Evolutionary conservation across 1,140 invertebrate species (phyloP).

Genomic region (Drosophila sp.): DNA sequence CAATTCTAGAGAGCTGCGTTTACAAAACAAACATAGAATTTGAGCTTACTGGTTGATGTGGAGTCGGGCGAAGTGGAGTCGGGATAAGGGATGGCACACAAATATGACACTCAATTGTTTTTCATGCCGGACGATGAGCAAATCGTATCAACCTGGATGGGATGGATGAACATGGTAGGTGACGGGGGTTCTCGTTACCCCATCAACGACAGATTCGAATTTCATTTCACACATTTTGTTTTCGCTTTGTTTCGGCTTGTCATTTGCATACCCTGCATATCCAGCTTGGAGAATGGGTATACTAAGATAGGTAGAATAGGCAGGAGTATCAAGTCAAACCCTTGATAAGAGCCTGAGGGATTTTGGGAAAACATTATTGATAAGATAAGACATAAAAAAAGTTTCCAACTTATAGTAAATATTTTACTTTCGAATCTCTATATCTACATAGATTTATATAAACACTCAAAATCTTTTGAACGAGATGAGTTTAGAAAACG

Average conservation of each 20-base stretch:
- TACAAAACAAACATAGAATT: conserved; percentile 57
- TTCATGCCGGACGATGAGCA: conserved; percentile 44
- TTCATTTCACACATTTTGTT: conserved; percentile 72
- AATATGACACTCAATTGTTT: conserved; percentile 78
- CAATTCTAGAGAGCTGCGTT: conserved; percentile 39
- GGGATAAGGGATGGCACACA: conserved; percentile 40
- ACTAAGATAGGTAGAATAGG: too few relatives aligned
- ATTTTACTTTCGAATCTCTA: too few relatives aligned
- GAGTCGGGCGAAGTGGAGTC: neutral
- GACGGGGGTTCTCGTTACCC: neutral
- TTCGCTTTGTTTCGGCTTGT: conserved; percentile 45
- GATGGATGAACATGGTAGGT: conserved; percentile 21
- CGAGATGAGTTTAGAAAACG: too few relatives aligned
- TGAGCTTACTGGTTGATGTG: neutral
- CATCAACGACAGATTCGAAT: conserved; percentile 56
- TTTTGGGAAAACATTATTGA: too few relatives aligned
- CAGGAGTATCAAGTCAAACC: too few relatives aligned
- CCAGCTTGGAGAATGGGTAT: neutral
- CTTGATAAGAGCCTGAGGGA: too few relatives aligned
- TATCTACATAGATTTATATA: too few relatives aligned
- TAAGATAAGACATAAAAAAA: too few relatives aligned
- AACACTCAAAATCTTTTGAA: too few relatives aligned
- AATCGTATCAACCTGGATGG: conserved; percentile 45
- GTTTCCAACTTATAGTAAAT: too few relatives aligned
- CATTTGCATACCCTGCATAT: conserved; percentile 11